Base-by-base conservation (phyloP, 2,113 vertebrate species). In the Perognathus longimembris region DNA sequence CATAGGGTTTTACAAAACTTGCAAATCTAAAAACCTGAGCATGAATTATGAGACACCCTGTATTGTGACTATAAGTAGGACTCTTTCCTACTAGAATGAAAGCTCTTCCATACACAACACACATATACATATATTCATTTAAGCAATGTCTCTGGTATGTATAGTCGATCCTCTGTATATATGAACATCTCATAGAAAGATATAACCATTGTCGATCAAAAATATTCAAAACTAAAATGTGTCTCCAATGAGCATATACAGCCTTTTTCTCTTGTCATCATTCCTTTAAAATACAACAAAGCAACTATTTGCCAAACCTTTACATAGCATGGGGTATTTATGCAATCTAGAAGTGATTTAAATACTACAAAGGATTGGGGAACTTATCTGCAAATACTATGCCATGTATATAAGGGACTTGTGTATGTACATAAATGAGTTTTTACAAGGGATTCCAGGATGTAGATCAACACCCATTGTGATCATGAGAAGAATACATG, bases 1-100 rank as follows among this genome's bases (percentile, higher is more conserved):
- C 90, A 14, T 75, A 86, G 66, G 45, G n/a, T n/a, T n/a, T 82
- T 64, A 93, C 61, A 89, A 82, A 79, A 82, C 70, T 54, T 36
- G 63, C 67, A 76, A 83, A 94, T 85, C 63, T 94, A 45, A 79
- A 88, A 74, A 64, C 42, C 85, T 4, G 40, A 36, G 24, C 42
- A 78, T 89, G 74, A 81, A 22, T 81, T 84, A 57, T 63, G 36
- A 85, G 57, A 45, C 28, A 78, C 8, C 34, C 10, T 71, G 2
- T 67, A 30, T 38, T 71, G 1, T 70, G 42, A 82, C 45, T 76
- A 8, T 57, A 74, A 57, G 1, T 17, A 67, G 42, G 54, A 70
- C 24, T 79, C 20, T 76, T 64, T 83, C 63, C 40, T n/a, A 69
- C 66, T 78, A 42, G 18, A 85, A 59, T 71, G 24, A 79, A 80